These are phyloP conservation scores for Drosophila arawakana DNA, from an alignment of 1,140 invertebrate species.

Conservation along the genomic window DNA sequence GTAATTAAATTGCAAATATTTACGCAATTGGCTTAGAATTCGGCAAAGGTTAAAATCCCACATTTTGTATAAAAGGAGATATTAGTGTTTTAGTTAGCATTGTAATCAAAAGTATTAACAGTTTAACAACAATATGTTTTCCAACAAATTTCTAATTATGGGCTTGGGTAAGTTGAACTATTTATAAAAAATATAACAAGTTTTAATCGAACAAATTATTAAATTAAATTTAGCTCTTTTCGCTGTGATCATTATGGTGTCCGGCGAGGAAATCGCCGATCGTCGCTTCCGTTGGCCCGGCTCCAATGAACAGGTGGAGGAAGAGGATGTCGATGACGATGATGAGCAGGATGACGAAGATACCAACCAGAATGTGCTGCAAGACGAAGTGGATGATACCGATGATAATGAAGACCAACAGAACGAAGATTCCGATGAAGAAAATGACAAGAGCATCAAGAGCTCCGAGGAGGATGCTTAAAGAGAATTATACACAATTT, in stretches of 20 bases:
- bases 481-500: not conserved
- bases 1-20: conserved; percentile 46
- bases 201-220: too few relatives aligned
- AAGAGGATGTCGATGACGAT: conserved; percentile 4
- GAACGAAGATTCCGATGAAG: not conserved
- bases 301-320: conserved; percentile 32
- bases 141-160: conserved; percentile 57
- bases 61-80: conserved; percentile 60
- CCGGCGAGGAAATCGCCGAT: conserved; percentile 50
- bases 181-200: too few relatives aligned
- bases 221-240: conserved; percentile 39
- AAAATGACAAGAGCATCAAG: conserved; percentile 4
- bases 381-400: not conserved
- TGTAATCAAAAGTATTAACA: conserved; percentile 35
- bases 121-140: conserved; percentile 52
- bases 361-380: not conserved
- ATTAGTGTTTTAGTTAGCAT: conserved; percentile 38
- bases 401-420: not conserved
- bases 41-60: conserved; percentile 1
- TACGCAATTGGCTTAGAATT: conserved; percentile 51
- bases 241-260: conserved; percentile 52
- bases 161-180: conserved; percentile 53
- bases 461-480: conserved; percentile 15
- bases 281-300: conserved; percentile 63
- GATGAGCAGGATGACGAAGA: not conserved